phyloP scores from a whole-genome alignment of 2,113 vertebrate genomes.

The Glaucomys volans region DNA sequence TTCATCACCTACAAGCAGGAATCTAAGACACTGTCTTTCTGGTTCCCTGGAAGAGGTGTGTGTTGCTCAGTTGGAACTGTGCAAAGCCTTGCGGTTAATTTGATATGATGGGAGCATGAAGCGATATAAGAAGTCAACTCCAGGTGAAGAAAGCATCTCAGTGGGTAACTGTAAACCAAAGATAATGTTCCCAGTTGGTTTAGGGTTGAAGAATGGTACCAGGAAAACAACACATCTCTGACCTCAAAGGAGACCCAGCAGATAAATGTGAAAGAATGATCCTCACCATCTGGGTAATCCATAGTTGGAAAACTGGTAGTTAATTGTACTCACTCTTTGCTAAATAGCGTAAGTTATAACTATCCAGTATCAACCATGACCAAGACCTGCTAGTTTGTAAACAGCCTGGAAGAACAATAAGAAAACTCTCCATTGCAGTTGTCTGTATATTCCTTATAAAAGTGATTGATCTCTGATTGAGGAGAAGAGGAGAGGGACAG shows the following conservation, averaged over 20 bases:
- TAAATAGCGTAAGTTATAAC: neutral
- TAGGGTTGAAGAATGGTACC: neutral
- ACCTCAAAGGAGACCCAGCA: neutral
- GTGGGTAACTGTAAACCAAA: neutral
- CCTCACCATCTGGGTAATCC: neutral
- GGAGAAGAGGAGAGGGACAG: too few relatives aligned
- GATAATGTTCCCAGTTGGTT: neutral
- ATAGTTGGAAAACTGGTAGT: neutral
- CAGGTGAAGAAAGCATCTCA: neutral
- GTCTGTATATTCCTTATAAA: neutral
- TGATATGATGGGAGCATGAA: neutral
- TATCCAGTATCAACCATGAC: neutral
- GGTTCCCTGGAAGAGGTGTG: neutral
- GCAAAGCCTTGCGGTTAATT: neutral
- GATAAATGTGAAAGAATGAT: neutral
- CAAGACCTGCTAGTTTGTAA: neutral
- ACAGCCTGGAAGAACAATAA: neutral
- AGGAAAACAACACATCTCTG: too few relatives aligned
- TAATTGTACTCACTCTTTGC: neutral
- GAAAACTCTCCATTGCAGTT: neutral
- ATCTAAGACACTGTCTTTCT: neutral
- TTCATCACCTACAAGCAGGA: neutral
- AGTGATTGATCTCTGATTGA: neutral
- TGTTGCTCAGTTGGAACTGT: neutral
- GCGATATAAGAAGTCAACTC: neutral